Evolutionary conservation across 2,113 vertebrate genomes (phyloP).

Genomic region (Hyperoodon ampullatus): DNA sequence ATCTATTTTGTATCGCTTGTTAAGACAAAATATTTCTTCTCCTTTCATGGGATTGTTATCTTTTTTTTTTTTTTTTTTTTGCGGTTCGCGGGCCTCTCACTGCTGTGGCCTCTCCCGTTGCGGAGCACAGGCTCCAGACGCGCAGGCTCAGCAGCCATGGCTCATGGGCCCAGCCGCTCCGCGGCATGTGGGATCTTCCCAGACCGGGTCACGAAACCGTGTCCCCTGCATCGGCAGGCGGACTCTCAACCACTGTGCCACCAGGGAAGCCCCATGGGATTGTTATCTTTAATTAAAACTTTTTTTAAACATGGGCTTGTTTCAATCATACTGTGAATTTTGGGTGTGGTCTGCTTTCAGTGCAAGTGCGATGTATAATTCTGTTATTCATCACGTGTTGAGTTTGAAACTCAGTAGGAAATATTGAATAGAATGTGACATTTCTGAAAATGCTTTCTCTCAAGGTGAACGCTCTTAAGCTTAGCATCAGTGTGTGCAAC

Average conservation of each 20-base stretch:
- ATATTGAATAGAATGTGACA: conserved; percentile 74
- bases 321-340: conserved; percentile 77
- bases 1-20: conserved; percentile 84
- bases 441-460: conserved; percentile 75
- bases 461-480: conserved; percentile 61
- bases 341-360: conserved; percentile 74
- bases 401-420: conserved; percentile 77
- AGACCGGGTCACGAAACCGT: too few relatives aligned
- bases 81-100: too few relatives aligned
- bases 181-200: too few relatives aligned
- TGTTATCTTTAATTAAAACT: conserved; percentile 72
- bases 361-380: conserved; percentile 52
- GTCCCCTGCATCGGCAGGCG: too few relatives aligned
- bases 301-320: conserved; percentile 76
- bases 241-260: too few relatives aligned
- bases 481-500: neutral
- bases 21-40: conserved; percentile 83
- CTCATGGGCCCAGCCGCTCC: too few relatives aligned
- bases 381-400: conserved; percentile 67
- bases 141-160: too few relatives aligned
- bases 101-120: too few relatives aligned
- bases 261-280: conserved; percentile 29
- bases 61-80: neutral
- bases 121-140: too few relatives aligned
- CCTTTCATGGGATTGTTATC: conserved; percentile 72